Percentiles rank a stretch among this genome's conserved stretches.
Evolutionary conservation across 2,113 vertebrate genomes (phyloP).

Genomic region (Hemicordylus capensis): DNA sequence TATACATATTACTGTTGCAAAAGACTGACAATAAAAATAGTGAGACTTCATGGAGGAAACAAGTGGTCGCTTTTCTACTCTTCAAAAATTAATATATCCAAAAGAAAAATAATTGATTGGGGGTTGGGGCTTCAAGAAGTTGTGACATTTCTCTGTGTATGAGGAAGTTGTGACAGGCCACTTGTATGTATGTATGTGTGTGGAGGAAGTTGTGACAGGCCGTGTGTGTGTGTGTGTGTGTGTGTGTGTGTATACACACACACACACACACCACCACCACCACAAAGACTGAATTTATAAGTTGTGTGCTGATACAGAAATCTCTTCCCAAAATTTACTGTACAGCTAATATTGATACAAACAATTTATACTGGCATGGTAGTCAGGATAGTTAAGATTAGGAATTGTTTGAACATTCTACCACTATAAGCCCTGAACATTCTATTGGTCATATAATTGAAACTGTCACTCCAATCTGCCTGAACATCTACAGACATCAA

Average conservation of each 20-base stretch:
- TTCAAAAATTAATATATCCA: background rate
- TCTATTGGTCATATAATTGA: no score
- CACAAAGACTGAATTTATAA: background rate
- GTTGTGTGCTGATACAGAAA: slow-evolving; percentile 22
- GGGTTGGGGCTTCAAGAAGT: background rate
- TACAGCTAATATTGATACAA: slow-evolving; percentile 9
- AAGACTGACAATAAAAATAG: background rate
- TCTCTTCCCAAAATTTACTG: slow-evolving; percentile 6
- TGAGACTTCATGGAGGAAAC: background rate
- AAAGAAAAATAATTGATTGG: background rate
- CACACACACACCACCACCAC: no score
- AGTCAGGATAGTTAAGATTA: no score
- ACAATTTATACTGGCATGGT: no score
- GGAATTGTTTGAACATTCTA: no score
- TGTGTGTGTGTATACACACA: no score
- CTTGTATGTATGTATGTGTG: background rate
- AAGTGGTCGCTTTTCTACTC: background rate
- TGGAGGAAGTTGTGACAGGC: no score
- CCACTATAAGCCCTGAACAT: no score
- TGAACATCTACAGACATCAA: no score
- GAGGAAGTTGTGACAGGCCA: background rate
- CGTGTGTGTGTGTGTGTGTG: no score
- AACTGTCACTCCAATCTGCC: no score
- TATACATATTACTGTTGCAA: background rate
- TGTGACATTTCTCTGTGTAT: background rate